Conservation (phyloP, 2,113 vertebrate species). For the Oenanthe melanoleuca region DNA sequence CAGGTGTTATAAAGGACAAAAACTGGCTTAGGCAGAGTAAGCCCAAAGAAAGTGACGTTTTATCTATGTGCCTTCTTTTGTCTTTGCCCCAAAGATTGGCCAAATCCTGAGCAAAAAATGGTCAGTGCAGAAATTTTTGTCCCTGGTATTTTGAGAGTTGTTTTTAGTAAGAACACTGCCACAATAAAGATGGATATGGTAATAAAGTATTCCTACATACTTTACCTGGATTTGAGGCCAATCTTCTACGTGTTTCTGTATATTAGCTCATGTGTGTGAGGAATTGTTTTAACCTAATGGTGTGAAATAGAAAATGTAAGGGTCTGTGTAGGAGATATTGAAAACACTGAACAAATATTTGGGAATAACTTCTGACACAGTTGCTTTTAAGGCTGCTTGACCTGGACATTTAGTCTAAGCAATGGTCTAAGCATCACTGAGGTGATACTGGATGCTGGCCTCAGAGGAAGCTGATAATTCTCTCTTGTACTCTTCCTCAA, state of each 20-base stretch:
- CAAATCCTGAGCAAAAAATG: background rate
- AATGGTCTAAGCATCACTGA: background rate
- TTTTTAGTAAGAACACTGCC: background rate
- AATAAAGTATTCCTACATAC: background rate
- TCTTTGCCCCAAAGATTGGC: background rate
- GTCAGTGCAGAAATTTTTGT: background rate
- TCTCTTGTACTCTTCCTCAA: background rate
- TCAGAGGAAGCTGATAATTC: background rate
- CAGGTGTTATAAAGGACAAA: background rate
- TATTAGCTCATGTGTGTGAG: background rate
- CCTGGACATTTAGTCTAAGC: background rate
- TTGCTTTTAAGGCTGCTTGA: background rate
- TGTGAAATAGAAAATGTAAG: background rate
- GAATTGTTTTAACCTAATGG: background rate
- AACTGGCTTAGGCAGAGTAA: background rate
- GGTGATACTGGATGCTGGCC: background rate
- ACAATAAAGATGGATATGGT: background rate
- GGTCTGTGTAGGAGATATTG: background rate
- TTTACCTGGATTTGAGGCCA: background rate
- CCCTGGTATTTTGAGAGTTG: background rate
- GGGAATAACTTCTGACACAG: background rate
- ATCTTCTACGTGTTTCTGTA: background rate
- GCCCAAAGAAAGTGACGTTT: background rate
- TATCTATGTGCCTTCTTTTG: fast-evolving
- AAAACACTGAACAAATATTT: background rate